Evolutionary conservation across 2,888 invertebrate genomes (phyloP), one percentile per base, ranked within the genome.

Genomic region (Erynnis tages): DNA sequence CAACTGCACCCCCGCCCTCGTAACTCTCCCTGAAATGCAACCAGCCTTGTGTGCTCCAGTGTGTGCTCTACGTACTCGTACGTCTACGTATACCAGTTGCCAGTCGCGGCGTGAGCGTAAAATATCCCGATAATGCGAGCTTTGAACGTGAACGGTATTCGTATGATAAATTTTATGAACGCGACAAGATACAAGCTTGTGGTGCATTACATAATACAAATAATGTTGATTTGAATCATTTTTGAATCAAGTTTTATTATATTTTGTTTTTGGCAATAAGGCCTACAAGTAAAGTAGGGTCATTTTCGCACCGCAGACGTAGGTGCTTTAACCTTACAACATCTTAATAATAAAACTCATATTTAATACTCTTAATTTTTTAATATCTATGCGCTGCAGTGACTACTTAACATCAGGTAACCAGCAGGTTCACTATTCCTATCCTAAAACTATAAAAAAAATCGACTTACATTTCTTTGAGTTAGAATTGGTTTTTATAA

Each of bases 1-100:
- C 73, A 69, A 70, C 71, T 76, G 74, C 72, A 69, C 77, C 73
- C 60, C 73, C 71, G 67, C 70, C 69, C 71, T 75, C 69, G 61
- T 66, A 63, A 62, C 69, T 65, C 70, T 70, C 78, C 72, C 73
- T 76, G 73, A 66, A 77, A 74, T 79, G 76, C 76, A 79, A 62
- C 67, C 62, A 56, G 62, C 63, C 60, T 65, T 40, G 53, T 52
- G 23, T 60, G 58, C 58, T 59, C 61, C 58, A 63, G 61, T 62
- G 59, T 61, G 55, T 62, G 58, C 60, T 21, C 21, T 40, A 59
- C 56, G 57, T 59, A 59, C 62, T 58, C 56, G 57, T 59, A 59
- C 62, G 48, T 40, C 61, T 59, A 66, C 59, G 58, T 60, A 57
- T 63, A 32, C 48, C 16, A 41, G 40, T 30, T 40, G 30, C 30